phyloP scores from a whole-genome alignment of 2,113 vertebrate genomes.

The Sinocyclocheilus maitianheensis region DNA sequence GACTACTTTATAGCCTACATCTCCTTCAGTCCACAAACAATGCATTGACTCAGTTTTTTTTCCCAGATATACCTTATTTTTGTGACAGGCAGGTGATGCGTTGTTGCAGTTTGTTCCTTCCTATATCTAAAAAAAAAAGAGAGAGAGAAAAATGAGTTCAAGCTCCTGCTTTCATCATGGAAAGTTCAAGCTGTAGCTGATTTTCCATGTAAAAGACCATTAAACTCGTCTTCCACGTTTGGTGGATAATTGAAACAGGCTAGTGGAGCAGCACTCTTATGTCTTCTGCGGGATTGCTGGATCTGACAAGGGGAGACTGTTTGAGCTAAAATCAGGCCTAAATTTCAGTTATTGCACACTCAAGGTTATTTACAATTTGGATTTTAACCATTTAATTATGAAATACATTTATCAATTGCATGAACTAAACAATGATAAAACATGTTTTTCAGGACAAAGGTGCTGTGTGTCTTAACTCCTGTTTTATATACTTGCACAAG shows the following conservation, averaged over 20 bases:
- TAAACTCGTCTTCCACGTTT: slow-evolving; percentile 13
- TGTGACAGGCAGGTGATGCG: not conserved
- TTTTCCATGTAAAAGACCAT: slow-evolving; percentile 36
- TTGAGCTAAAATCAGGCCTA: slow-evolving; percentile 20
- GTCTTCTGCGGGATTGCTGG: slow-evolving; percentile 33
- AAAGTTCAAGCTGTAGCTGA: slow-evolving; percentile 31
- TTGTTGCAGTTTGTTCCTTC: slow-evolving; percentile 11
- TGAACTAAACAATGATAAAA: not conserved
- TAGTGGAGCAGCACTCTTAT: slow-evolving; percentile 8
- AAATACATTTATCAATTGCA: not conserved
- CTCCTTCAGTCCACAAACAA: not conserved
- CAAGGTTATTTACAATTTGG: not conserved
- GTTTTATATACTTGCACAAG: not conserved
- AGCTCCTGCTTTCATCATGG: slow-evolving; percentile 31
- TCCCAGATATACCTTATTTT: not conserved
- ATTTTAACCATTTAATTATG: not conserved
- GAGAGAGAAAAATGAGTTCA: slow-evolving; percentile 27
- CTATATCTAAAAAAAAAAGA: not conserved
- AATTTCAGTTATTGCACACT: not conserved
- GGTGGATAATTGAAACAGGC: slow-evolving; percentile 34
- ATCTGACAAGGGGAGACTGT: slow-evolving; percentile 13
- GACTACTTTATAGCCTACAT: slow-evolving; percentile 10
- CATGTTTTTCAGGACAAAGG: not conserved
- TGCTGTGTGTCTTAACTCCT: not conserved
- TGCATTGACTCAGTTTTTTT: not conserved